Percentiles rank a stretch among this genome's conserved stretches.
These are phyloP conservation scores for Lacanobia oleracea DNA, from an alignment of 2,888 invertebrate species.

Conservation along the genomic window DNA sequence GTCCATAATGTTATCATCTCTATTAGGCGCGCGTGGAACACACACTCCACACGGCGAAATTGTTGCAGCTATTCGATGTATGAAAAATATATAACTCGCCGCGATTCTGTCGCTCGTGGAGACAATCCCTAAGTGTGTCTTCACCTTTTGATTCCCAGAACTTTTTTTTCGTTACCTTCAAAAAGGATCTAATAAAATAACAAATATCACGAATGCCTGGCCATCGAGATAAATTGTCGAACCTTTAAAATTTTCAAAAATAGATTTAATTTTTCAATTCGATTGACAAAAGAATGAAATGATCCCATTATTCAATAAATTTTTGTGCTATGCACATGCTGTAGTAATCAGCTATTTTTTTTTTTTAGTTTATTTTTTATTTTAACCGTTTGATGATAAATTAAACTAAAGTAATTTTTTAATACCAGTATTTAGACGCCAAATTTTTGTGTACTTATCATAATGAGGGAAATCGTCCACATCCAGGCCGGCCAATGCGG, in stretches of 20 bases:
- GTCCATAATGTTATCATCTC: too few species aligned
- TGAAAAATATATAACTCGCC: too few species aligned
- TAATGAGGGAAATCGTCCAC: conserved; percentile 95
- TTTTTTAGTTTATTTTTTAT: conserved; percentile 66
- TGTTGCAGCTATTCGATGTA: too few species aligned
- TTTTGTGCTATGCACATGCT: conserved; percentile 77
- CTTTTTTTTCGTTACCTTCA: background rate
- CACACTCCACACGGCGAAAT: too few species aligned
- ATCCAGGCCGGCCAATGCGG: conserved; percentile 91
- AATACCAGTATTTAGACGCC: conserved; percentile 70
- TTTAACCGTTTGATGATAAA: conserved; percentile 73
- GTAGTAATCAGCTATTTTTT: conserved; percentile 54
- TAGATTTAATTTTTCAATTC: conserved; percentile 58
- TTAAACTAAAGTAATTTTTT: conserved; percentile 72
- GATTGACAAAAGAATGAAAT: conserved; percentile 71
- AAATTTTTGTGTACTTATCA: conserved; percentile 80
- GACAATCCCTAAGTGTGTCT: too few species aligned
- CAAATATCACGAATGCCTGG: conserved; percentile 30
- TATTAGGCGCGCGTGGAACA: too few species aligned
- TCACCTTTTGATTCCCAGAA: background rate
- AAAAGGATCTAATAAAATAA: conserved; percentile 2
- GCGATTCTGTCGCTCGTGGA: too few species aligned
- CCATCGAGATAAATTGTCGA: conserved; percentile 16
- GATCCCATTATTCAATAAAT: conserved; percentile 72
- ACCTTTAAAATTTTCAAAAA: conserved; percentile 34